These are phyloP conservation scores for Chiloscyllium punctatum DNA, from an alignment of 2,797 vertebrate species.

Conservation along the genomic window DNA sequence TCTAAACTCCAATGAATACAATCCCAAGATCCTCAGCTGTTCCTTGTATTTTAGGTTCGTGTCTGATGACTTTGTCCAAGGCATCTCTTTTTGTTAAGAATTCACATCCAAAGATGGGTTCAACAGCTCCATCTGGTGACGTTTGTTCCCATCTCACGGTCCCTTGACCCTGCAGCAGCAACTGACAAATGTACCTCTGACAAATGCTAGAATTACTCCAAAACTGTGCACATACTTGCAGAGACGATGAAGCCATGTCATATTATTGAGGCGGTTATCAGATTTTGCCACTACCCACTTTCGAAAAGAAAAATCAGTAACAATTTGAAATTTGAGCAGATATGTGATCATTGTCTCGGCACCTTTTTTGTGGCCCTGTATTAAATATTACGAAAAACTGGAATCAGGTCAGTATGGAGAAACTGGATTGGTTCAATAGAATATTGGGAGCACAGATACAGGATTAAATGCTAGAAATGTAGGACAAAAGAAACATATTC, in stretches of 20 bases:
- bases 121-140: not conserved
- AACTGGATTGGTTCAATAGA: not conserved
- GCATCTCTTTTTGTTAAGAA: not conserved
- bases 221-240: not conserved
- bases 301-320: not conserved
- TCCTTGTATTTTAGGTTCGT: no score
- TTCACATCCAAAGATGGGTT: not conserved
- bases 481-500: not conserved
- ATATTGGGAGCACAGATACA: not conserved
- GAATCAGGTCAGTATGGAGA: not conserved
- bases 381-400: not conserved
- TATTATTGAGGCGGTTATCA: not conserved
- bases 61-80: not conserved
- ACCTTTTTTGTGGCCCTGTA: not conserved
- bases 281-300: not conserved
- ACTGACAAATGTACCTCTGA: not conserved
- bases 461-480: not conserved
- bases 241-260: not conserved
- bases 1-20: no score
- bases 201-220: not conserved
- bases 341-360: not conserved
- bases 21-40: no score
- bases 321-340: not conserved
- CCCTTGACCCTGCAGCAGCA: not conserved
- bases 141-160: not conserved